Base-by-base conservation (phyloP, 2,888 invertebrate species). In the Drosophila mettleri region DNA sequence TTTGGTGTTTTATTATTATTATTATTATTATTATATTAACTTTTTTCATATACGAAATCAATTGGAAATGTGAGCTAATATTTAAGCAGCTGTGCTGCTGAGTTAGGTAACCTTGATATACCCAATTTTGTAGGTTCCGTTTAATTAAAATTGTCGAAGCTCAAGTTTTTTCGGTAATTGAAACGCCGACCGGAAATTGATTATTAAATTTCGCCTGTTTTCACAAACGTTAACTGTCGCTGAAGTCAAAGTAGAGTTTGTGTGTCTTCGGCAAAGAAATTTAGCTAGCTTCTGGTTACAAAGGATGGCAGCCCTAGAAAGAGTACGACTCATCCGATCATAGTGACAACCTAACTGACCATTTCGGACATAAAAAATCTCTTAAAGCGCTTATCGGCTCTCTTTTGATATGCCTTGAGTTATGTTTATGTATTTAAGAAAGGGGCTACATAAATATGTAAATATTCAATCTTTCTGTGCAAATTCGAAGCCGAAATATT, bases 141-240 rank as follows among this genome's bases (percentile, higher is more conserved):
- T 49, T 18, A 24, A 20, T 29, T 55, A 54, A 58, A 27, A 43
- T n/a, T n/a, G n/a, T n/a, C n/a, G n/a, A n/a, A n/a, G n/a, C 22
- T 22, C 22, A 4, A 8, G 8, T 24, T 39, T 20, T 43, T n/a
- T 16, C n/a, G 9, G 60, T 61, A 67, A 74, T 60, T 38, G 41
- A 70, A 65, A 66, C 52, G 43, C 1, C 57, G 57, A 54, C 62
- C 75, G 78, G 80, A 78, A 78, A 62, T 66, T 67, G 59, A 39
- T 57, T 48, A 57, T 29, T 31, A 65, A 43, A 49, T 60, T 54
- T 62, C 39, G 27, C 45, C 38, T 27, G 20, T 16, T 38, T 43
- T 54, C 18, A 36, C n/a, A n/a, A n/a, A n/a, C n/a, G n/a, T n/a
- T n/a, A n/a, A n/a, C n/a, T n/a, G n/a, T n/a, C n/a, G n/a, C n/a